phyloP scores from a whole-genome alignment of 2,113 vertebrate species.

The Gopherus flavomarginatus region DNA sequence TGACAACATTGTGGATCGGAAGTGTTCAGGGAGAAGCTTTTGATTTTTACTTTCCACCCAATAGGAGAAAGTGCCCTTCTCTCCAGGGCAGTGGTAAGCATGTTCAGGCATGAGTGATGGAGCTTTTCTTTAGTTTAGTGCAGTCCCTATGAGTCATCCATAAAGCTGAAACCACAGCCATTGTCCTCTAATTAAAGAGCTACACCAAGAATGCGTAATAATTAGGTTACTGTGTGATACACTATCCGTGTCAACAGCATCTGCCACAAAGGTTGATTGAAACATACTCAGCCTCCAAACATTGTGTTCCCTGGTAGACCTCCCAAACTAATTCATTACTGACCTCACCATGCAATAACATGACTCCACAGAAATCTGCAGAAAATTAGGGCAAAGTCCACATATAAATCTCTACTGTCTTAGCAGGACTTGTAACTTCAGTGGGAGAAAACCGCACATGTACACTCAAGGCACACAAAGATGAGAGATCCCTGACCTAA shows the following conservation, averaged over 20 bases:
- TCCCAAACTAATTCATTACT: neutral
- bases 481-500: slow-evolving; percentile 9
- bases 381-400: slow-evolving; percentile 28
- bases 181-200: slow-evolving; percentile 69
- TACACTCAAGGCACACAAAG: neutral
- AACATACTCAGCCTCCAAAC: slow-evolving; percentile 35
- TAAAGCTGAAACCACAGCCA: slow-evolving; percentile 46
- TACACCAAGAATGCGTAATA: slow-evolving; percentile 64
- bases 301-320: neutral
- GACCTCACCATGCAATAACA: neutral
- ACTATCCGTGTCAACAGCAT: slow-evolving; percentile 35
- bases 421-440: slow-evolving; percentile 14
- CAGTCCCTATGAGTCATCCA: slow-evolving; percentile 45
- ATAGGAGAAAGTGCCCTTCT: slow-evolving; percentile 1
- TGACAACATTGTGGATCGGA: neutral
- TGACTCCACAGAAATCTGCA: slow-evolving; percentile 54
- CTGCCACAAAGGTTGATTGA: slow-evolving; percentile 34
- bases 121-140: slow-evolving; percentile 29
- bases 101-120: neutral
- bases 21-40: neutral
- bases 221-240: slow-evolving; percentile 52
- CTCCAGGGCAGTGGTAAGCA: neutral
- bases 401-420: slow-evolving; percentile 27
- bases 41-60: neutral
- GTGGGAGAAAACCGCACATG: slow-evolving; percentile 36